Evolutionary conservation across 2,113 vertebrate genomes (phyloP).

Genomic region (Scalopus aquaticus): DNA sequence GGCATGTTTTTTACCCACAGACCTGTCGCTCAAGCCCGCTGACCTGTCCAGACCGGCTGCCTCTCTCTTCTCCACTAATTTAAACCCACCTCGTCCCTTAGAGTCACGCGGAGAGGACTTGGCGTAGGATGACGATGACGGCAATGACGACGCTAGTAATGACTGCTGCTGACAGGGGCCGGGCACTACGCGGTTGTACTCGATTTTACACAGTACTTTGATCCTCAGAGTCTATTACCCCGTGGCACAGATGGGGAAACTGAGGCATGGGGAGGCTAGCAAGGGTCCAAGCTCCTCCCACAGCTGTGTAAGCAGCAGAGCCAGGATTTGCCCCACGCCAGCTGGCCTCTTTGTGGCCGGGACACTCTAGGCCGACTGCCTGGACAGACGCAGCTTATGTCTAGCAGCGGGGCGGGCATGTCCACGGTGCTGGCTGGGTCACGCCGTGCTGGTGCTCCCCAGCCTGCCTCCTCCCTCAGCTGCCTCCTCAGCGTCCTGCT

Average conservation of each 20-base stretch:
- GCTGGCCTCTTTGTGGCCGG: background rate
- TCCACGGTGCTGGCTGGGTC: background rate
- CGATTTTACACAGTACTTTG: background rate
- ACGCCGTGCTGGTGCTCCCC: background rate
- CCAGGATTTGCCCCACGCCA: background rate
- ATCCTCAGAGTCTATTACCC: background rate
- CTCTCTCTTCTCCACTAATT: background rate
- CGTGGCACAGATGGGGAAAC: background rate
- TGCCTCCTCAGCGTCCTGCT: background rate
- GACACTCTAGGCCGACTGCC: background rate
- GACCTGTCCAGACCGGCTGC: background rate
- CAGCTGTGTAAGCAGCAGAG: background rate
- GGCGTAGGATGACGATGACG: background rate
- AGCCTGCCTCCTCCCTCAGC: background rate
- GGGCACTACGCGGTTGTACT: no score
- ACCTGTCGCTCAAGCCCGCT: background rate
- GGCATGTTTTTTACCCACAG: background rate
- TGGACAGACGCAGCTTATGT: fast-evolving
- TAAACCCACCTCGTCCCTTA: background rate
- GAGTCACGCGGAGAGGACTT: background rate
- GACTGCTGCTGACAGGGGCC: background rate
- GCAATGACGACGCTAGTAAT: background rate
- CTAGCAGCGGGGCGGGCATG: no score
- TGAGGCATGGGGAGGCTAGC: background rate
- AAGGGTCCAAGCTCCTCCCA: background rate